These are phyloP conservation scores for Bombus picipes DNA, from an alignment of 1,140 invertebrate species.

Conservation along the genomic window DNA sequence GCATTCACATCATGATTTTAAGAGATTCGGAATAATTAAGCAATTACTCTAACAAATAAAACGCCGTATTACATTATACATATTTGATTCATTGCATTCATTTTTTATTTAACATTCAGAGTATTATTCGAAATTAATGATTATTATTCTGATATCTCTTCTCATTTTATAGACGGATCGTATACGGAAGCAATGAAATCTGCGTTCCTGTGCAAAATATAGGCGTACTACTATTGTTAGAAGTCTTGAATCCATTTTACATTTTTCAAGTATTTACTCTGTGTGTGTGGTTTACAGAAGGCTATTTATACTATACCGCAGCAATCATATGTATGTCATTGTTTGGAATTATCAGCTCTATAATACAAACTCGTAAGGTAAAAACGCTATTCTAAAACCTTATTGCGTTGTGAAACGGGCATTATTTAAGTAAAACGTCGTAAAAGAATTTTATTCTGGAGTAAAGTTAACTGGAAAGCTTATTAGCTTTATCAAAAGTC, in stretches of 20 bases:
- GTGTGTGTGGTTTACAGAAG: constrained; percentile 90
- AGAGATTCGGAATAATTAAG: neutral
- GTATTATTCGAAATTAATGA: neutral
- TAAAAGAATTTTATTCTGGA: neutral
- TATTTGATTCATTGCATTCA: no score
- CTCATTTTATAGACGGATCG: constrained; percentile 84
- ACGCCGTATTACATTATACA: neutral
- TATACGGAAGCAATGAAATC: constrained; percentile 92
- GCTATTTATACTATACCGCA: constrained; percentile 93
- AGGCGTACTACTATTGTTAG: constrained; percentile 88
- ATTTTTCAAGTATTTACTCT: constrained; percentile 96
- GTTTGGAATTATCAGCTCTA: constrained; percentile 91
- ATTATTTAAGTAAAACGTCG: neutral
- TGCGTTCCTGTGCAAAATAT: constrained; percentile 89
- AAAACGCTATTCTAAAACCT: neutral
- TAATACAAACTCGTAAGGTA: constrained; percentile 93
- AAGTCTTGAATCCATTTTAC: constrained; percentile 97
- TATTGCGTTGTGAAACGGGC: neutral
- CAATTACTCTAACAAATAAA: neutral
- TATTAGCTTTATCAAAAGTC: neutral
- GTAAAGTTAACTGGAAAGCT: neutral
- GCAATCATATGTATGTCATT: constrained; percentile 94
- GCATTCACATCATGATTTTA: neutral
- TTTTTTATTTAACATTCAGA: neutral
- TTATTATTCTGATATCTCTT: constrained; percentile 9